Base-by-base conservation (phyloP, 2,797 vertebrate genomes). In the Lagothrix lagotricha region DNA sequence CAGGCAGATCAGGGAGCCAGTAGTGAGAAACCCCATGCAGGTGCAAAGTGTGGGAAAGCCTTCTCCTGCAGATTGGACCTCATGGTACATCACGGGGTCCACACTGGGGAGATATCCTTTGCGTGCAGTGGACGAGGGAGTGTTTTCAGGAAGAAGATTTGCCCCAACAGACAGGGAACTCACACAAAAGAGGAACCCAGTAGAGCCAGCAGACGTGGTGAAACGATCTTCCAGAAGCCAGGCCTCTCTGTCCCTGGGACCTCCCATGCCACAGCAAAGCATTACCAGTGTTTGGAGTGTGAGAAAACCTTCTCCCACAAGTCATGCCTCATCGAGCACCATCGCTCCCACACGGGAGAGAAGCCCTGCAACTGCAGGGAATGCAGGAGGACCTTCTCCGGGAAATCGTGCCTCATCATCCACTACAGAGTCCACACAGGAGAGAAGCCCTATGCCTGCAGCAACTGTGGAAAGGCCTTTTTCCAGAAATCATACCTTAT, bases 401-500 rank as follows among this genome's bases (percentile, higher is more conserved):
- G 14, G n/a, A 80, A 82, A 48, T 52, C 76, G 1, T 22, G 82
- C 26, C 96, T 77, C 86, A 28, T 39, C 5, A 28, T 81, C 28
- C 80, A 52, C 13, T 8, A 33, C 12, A 58, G 86, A 12, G 33
- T 22, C 20, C 89, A 48, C 58, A n/a, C 28, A 0, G 12, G 75
- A 17, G 81, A 79, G 85, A 95, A 83, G 61, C 86, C 70, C 6
- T 76, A 24, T 0, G 46, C 4, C 26, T 89, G 92, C 19, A 26
- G 8, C 0, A 30, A 61, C 22, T 82, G 96, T 1, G 48, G 82
- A 6, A 88, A 87, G 33, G 76, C 58, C 77, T 95, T 73, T 14
- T 73, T 76, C 39, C 82, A 88, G 61, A 95, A 96, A 61, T 41
- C 76, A 7, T 61, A 64, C 77, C 93, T 95, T 33, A n/a, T 76